Percentiles rank a stretch among this genome's conserved stretches.
These are phyloP conservation scores for Coremacera marginata DNA, from an alignment of 2,888 invertebrate species.

Conservation along the genomic window DNA sequence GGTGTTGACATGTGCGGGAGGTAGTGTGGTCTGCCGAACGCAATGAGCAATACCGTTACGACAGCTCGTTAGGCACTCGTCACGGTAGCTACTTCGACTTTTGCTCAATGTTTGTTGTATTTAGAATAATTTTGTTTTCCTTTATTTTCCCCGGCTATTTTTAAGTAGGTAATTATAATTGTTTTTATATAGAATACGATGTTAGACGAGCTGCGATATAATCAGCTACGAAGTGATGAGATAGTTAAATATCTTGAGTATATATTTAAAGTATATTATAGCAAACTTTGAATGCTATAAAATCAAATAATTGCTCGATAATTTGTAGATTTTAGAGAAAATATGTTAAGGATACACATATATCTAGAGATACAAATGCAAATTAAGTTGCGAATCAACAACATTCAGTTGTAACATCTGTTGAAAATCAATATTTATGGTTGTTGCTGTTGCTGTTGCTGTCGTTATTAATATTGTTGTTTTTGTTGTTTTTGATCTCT, in stretches of 20 bases:
- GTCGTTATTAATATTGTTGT: not conserved
- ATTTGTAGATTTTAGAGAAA: not conserved
- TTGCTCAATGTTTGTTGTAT: not conserved
- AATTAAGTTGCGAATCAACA: too few relatives aligned
- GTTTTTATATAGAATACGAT: slow-evolving; percentile 10
- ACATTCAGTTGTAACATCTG: slow-evolving; percentile 24
- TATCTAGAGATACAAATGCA: not conserved
- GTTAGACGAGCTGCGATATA: not conserved
- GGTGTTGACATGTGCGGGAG: not conserved
- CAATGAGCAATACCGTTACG: slow-evolving; percentile 31
- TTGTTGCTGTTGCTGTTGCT: slow-evolving; percentile 35
- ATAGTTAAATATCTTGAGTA: not conserved
- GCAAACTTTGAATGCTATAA: not conserved
- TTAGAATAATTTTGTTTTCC: not conserved
- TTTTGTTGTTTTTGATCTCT: not conserved
- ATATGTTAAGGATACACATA: not conserved
- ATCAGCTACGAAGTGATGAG: slow-evolving; percentile 19
- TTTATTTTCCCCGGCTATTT: not conserved
- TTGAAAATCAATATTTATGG: slow-evolving; percentile 27
- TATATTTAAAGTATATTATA: not conserved
- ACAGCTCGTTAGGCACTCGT: slow-evolving; percentile 28
- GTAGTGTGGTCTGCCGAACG: not conserved
- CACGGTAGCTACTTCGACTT: slow-evolving; percentile 14
- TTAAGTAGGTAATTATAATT: too few relatives aligned
- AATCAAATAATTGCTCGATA: not conserved